These are phyloP conservation scores for Enteromius fasciolatus DNA, from an alignment of 2,797 vertebrate genomes.

Conservation along the genomic window DNA sequence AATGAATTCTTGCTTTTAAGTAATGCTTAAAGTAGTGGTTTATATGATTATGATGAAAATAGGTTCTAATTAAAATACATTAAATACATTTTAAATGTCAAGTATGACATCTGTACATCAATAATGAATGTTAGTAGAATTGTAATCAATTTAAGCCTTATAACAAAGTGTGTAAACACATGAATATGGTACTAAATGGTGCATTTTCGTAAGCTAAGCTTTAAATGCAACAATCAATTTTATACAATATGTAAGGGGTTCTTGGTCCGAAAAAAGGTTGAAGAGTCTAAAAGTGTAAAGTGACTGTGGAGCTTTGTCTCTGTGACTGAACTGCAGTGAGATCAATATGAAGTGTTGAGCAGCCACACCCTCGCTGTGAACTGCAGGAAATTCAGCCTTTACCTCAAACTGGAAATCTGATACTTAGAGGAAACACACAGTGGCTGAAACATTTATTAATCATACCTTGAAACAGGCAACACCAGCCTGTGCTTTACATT, in stretches of 20 bases:
- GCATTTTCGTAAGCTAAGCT: neutral
- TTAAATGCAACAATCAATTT: conserved; percentile 2
- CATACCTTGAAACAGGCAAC: neutral
- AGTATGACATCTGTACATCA: neutral
- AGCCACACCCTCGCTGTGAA: conserved; percentile 32
- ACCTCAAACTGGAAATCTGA: conserved; percentile 2
- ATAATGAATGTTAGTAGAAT: neutral
- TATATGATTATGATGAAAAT: neutral
- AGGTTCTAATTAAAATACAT: neutral
- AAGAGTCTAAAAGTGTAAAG: neutral
- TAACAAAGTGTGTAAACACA: neutral
- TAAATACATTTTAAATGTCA: neutral
- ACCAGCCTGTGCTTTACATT: neutral
- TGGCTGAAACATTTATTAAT: conserved; percentile 2
- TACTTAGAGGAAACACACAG: neutral
- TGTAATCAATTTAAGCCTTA: neutral
- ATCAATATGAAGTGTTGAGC: conserved; percentile 57
- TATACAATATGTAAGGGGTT: neutral
- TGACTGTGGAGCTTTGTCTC: neutral
- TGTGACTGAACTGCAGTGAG: conserved; percentile 51
- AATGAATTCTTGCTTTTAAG: neutral
- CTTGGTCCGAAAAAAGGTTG: neutral
- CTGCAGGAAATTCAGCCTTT: conserved; percentile 23
- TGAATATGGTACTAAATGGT: neutral
- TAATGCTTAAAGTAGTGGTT: neutral